A percentile compares a stretch with the other conserved stretches of the same genome.
phyloP scores from a whole-genome alignment of 1,140 invertebrate genomes.

The Laodelphax striatellus region DNA sequence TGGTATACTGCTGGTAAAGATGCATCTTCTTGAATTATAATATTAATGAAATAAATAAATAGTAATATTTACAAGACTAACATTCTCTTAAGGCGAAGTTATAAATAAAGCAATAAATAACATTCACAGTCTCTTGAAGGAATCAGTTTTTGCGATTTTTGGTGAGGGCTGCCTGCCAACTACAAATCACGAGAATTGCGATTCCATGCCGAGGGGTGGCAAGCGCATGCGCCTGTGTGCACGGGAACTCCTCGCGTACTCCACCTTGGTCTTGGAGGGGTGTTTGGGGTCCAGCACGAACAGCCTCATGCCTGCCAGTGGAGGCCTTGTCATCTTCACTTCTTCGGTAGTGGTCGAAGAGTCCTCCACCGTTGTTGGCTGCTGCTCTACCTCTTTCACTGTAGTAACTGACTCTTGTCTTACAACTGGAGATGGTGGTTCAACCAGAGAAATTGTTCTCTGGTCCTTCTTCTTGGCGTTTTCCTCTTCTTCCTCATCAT shows the following conservation, averaged over 20 bases:
- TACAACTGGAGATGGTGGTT: too few relatives aligned
- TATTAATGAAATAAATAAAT: too few relatives aligned
- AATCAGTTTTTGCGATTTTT: too few relatives aligned
- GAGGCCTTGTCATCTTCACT: background rate
- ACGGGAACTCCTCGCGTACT: conserved; percentile 10
- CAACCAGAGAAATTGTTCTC: too few relatives aligned
- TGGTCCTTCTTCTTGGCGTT: background rate
- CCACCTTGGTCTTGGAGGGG: conserved; percentile 6
- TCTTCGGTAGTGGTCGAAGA: background rate
- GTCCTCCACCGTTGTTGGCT: background rate
- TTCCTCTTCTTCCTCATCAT: conserved; percentile 10
- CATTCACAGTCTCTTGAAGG: too few relatives aligned
- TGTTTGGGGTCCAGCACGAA: background rate
- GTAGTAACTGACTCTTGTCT: too few relatives aligned
- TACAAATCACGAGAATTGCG: background rate
- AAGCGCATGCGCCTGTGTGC: conserved; percentile 21
- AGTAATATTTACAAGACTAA: too few relatives aligned
- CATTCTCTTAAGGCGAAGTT: too few relatives aligned
- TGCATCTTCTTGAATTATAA: too few relatives aligned
- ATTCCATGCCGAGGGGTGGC: conserved; percentile 8
- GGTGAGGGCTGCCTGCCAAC: too few relatives aligned
- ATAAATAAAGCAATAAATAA: too few relatives aligned
- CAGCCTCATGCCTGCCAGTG: background rate
- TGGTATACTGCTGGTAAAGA: too few relatives aligned
- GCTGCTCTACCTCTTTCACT: background rate